Base-by-base conservation (phyloP, 92 coral and sea anemone species). In the Porites rus region DNA sequence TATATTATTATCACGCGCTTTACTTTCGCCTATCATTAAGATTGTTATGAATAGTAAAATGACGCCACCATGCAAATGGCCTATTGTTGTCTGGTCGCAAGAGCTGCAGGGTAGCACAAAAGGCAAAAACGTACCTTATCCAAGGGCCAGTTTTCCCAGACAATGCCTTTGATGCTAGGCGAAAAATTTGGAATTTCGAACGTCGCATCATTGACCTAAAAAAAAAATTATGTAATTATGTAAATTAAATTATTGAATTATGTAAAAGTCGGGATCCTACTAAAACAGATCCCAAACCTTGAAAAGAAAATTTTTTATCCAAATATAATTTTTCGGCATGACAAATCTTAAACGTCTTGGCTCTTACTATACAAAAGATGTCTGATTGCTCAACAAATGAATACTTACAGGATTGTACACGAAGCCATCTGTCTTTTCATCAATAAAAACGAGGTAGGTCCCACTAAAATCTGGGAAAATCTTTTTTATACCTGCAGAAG, bases 181-280 rank as follows among this genome's bases (percentile, higher is more conserved):
- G 99, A 97, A 79, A 97, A 95, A 87, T 97, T 96, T 54, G 99
- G 99, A 73, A 97, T 95, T 90, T 97, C 99, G 87, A 97, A 95
- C 7, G 94, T 95, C 66, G 98, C 95, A 89, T 97, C 99, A 63
- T 97, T 97, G 70, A 95, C 99, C 99, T 97, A 59, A 22, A 60
- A 43, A 51, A 76, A 65, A 13, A 10, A 54, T 54, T 9, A 54
- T 10, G 13, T 54, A 54, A 54, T n/a, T n/a, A n/a, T n/a, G n/a
- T n/a, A n/a, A n/a, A n/a, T n/a, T n/a, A n/a, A n/a, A n/a, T n/a
- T n/a, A n/a, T n/a, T n/a, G 14, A 10, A 54, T 54, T 9, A 54
- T 10, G 13, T 54, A 54, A 54, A 54, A 13, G 60, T 13, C 60
- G 10, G 60, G 60, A 54, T 54, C 11, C 1, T 16, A 54, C 14